Conservation (phyloP, 2,113 vertebrate genomes). For the Campylorhamphus procurvoides region DNA sequence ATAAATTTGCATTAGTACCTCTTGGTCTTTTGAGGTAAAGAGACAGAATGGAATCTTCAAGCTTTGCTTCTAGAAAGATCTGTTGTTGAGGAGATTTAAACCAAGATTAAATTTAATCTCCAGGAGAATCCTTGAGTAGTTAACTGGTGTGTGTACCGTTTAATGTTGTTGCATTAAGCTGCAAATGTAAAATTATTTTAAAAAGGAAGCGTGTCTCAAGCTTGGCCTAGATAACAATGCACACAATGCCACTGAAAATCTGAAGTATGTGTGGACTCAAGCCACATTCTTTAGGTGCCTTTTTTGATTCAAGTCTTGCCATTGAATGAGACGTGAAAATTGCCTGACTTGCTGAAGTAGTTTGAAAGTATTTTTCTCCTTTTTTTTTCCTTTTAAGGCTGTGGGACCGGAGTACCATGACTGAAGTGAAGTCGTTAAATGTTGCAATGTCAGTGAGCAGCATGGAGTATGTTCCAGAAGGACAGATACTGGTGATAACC, state of each 20-base stretch:
- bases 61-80: not conserved
- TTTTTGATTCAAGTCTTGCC: not conserved
- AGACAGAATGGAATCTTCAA: not conserved
- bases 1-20: not conserved
- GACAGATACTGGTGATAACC: constrained; percentile 92
- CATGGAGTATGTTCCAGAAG: constrained; percentile 95
- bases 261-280: not conserved
- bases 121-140: not conserved
- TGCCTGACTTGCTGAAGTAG: not conserved
- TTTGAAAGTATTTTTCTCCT: not conserved
- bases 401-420: constrained; percentile 91
- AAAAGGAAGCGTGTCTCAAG: not conserved
- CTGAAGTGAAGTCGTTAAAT: constrained; percentile 86
- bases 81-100: not conserved
- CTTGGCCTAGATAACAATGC: not conserved
- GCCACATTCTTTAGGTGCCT: accelerated
- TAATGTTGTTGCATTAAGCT: not conserved
- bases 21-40: not conserved
- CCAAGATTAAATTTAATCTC: not conserved
- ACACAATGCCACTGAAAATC: not conserved
- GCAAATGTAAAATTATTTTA: not conserved
- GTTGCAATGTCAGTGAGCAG: constrained; percentile 93
- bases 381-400: constrained; percentile 75
- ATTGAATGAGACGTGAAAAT: not conserved
- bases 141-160: not conserved